phyloP scores from a whole-genome alignment of 2,888 invertebrate species.

The Cepaea hortensis region DNA sequence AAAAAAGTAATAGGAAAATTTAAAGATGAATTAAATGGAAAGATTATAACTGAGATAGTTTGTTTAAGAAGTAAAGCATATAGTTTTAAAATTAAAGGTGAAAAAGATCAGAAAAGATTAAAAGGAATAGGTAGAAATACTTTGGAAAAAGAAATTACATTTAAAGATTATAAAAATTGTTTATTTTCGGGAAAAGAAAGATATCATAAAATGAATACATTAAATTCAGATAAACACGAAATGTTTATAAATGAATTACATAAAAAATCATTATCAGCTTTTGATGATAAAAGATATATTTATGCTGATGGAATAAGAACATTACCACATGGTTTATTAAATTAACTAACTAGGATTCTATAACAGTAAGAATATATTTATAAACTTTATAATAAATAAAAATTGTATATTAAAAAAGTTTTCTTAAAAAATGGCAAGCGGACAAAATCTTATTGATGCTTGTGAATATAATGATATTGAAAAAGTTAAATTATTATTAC shows the following conservation, averaged over 20 bases:
- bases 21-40: slow-evolving; percentile 5
- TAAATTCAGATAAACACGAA: slow-evolving; percentile 8
- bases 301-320: slow-evolving; percentile 3
- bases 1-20: slow-evolving; percentile 12
- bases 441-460: too few species aligned
- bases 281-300: slow-evolving; percentile 28
- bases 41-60: slow-evolving; percentile 16
- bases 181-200: not conserved
- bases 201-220: not conserved
- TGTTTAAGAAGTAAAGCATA: slow-evolving; percentile 46
- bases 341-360: not conserved
- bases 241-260: slow-evolving; percentile 22
- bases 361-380: slow-evolving; percentile 2
- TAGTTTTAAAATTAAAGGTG: slow-evolving; percentile 1
- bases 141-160: too few species aligned
- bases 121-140: not conserved
- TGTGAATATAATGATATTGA: not conserved
- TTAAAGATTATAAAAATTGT: not conserved
- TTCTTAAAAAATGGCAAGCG: too few species aligned
- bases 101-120: not conserved
- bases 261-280: not conserved
- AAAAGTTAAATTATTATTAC: not conserved
- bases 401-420: too few species aligned
- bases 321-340: not conserved
- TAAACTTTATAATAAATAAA: too few species aligned